A percentile compares a stretch with the other conserved stretches of the same genome.
phyloP scores from a whole-genome alignment of 2,888 invertebrate genomes.

The Drosophila tanythrix region DNA sequence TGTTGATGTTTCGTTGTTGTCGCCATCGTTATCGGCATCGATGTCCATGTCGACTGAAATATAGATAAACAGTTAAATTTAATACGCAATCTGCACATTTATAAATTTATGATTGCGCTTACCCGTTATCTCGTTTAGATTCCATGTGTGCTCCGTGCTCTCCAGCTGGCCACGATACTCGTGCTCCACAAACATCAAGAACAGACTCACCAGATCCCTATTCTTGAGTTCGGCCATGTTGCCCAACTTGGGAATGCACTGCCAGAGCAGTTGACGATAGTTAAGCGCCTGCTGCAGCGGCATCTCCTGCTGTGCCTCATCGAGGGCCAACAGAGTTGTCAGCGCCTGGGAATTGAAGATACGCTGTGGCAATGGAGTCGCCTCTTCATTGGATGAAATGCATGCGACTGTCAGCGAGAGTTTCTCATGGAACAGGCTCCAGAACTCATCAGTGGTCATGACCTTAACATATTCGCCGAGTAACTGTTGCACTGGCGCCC shows the following conservation, averaged over 20 bases:
- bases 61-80: not conserved
- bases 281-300: constrained; percentile 85
- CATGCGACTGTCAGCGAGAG: constrained; percentile 86
- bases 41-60: constrained; percentile 23
- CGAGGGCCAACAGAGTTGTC: constrained; percentile 50
- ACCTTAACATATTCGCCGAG: constrained; percentile 90
- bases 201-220: constrained; percentile 91
- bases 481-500: constrained; percentile 93
- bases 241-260: constrained; percentile 90
- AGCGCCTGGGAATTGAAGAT: constrained; percentile 49
- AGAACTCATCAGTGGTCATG: constrained; percentile 88
- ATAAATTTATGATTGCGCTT: not conserved
- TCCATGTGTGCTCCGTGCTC: constrained; percentile 86
- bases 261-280: constrained; percentile 93
- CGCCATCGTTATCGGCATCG: constrained; percentile 25
- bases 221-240: constrained; percentile 92
- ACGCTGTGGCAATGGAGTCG: constrained; percentile 3
- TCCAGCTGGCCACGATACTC: constrained; percentile 88
- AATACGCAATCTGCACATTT: not conserved
- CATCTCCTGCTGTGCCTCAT: constrained; percentile 27
- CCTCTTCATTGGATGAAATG: constrained; percentile 85
- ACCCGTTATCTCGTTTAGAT: constrained; percentile 84
- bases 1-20: constrained; percentile 67
- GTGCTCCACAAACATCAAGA: constrained; percentile 89
- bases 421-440: constrained; percentile 89